Percentiles rank a stretch among this genome's conserved stretches.
Evolutionary conservation across 2,888 invertebrate species (phyloP).

Genomic region (Parasteatoda lunata): DNA sequence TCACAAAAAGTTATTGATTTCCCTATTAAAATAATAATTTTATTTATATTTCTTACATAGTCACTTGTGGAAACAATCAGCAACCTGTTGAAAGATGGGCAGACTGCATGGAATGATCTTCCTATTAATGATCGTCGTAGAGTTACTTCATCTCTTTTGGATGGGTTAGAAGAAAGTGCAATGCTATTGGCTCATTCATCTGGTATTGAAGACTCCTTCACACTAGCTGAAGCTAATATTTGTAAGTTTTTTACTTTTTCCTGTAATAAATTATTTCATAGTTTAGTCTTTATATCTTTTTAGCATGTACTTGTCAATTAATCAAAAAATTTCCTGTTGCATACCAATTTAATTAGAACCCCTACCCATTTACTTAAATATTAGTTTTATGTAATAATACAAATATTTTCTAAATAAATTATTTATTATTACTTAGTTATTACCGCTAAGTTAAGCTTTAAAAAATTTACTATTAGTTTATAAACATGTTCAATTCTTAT

Average conservation of each 20-base stretch:
- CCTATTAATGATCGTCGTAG: conserved; percentile 71
- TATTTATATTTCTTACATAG: conserved; percentile 66
- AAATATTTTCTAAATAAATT: too few species aligned
- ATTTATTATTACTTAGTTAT: too few species aligned
- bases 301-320: not conserved
- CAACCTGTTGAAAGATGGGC: conserved; percentile 72
- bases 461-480: too few species aligned
- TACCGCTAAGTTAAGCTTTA: too few species aligned
- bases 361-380: too few species aligned
- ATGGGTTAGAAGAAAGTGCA: conserved; percentile 74
- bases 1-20: not conserved
- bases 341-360: too few species aligned
- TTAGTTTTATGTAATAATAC: too few species aligned
- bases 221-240: conserved; percentile 68
- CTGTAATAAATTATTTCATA: too few species aligned
- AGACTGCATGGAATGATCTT: conserved; percentile 73
- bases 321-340: too few species aligned
- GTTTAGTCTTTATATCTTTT: too few species aligned
- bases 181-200: conserved; percentile 72
- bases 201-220: conserved; percentile 69
- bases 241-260: conserved; percentile 57
- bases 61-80: conserved; percentile 73
- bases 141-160: conserved; percentile 73
- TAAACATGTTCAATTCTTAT: too few species aligned
- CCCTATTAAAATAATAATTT: not conserved